These are phyloP conservation scores for Lampris megalopsis DNA, from an alignment of 2,113 vertebrate species.

Conservation along the genomic window DNA sequence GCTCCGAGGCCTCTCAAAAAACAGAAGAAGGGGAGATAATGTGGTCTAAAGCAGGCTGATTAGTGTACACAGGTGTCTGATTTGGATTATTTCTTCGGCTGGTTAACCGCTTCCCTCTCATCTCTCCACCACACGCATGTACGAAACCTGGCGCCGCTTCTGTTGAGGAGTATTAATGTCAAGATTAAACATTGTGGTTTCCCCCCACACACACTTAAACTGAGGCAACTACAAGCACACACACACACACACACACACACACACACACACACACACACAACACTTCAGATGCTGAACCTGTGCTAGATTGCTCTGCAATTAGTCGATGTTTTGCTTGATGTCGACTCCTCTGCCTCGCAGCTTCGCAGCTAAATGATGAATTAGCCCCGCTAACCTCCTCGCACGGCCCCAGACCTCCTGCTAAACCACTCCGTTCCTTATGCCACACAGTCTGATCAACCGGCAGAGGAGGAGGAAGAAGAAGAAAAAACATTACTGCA, in stretches of 20 bases:
- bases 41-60: conserved; percentile 16
- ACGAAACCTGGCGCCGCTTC: conserved; percentile 42
- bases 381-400: conserved; percentile 68
- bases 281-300: conserved; percentile 58
- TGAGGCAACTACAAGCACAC: conserved; percentile 32
- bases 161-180: conserved; percentile 60
- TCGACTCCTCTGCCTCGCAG: conserved; percentile 59
- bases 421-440: conserved; percentile 49
- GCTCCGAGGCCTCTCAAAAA: conserved; percentile 18
- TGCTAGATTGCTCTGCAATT: conserved; percentile 74
- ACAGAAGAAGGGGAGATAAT: too few relatives aligned
- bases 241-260: conserved; percentile 33
- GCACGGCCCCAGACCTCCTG: conserved; percentile 26
- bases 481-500: background rate
- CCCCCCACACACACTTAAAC: conserved; percentile 43
- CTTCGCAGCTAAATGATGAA: conserved; percentile 59
- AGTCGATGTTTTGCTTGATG: conserved; percentile 74
- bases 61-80: conserved; percentile 57
- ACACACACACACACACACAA: conserved; percentile 59
- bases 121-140: conserved; percentile 16
- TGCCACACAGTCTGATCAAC: conserved; percentile 38
- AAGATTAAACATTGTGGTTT: conserved; percentile 78
- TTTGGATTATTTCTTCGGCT: conserved; percentile 54
- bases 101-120: conserved; percentile 61
- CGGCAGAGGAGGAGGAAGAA: too few relatives aligned